These are phyloP conservation scores for Lepidocolaptes lacrymiger DNA, from an alignment of 2,797 vertebrate species.

Conservation along the genomic window DNA sequence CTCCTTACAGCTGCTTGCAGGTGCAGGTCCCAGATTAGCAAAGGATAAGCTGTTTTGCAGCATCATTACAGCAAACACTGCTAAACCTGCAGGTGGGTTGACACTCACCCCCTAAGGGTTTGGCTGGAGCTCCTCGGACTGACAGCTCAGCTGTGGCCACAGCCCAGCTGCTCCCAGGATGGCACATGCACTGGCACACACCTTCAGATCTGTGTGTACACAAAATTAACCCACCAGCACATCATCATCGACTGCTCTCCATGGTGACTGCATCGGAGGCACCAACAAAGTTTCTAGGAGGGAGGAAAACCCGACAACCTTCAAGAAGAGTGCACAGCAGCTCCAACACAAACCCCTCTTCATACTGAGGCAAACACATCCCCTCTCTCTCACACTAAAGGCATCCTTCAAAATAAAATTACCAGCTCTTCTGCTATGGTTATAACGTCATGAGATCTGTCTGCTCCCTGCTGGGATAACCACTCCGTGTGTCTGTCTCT, in stretches of 20 bases:
- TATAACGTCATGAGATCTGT: neutral
- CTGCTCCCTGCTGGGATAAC: neutral
- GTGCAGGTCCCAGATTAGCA: neutral
- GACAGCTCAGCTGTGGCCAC: neutral
- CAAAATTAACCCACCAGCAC: neutral
- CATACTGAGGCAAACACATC: accelerated
- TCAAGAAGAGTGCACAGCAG: neutral
- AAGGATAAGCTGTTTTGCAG: neutral
- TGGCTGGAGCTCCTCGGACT: neutral
- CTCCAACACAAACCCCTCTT: neutral
- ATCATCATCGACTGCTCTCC: neutral
- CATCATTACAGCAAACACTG: neutral
- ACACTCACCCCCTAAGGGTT: accelerated
- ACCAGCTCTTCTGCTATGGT: neutral
- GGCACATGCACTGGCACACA: neutral
- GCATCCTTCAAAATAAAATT: neutral
- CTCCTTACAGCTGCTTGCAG: neutral
- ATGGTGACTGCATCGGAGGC: accelerated
- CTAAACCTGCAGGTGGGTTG: neutral
- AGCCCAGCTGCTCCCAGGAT: neutral
- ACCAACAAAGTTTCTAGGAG: neutral
- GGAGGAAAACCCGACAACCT: neutral
- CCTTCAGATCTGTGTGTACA: accelerated
- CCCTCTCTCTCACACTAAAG: neutral
- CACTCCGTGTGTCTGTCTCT: accelerated